Base-by-base conservation (phyloP, 2,797 vertebrate genomes). In the Molossus alvarezi region DNA sequence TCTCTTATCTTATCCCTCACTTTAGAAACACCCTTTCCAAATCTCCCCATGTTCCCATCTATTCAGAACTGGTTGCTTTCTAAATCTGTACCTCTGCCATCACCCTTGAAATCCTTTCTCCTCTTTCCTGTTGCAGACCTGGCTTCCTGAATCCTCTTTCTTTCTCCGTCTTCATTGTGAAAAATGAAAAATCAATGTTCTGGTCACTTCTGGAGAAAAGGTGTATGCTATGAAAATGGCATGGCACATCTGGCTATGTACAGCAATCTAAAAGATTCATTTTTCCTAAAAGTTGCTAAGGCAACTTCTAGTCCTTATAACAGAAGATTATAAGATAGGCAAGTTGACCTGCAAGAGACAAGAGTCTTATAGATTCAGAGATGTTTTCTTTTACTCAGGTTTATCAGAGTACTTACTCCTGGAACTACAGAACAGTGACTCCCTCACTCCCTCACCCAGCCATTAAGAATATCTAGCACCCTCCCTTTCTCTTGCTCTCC, bases 111-210 rank as follows among this genome's bases (percentile, higher is more conserved):
- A 25, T 20, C 20, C 45, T 37, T 79, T 79, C 55, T 21, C 11
- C 2, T 21, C 71, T 60, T 75, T 76, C 23, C 77, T 71, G 41
- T 86, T 18, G 51, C 41, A 69, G 2, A 37, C 6, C 12, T 65
- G 48, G 29, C 12, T 80, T 51, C 53, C 21, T 29, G 23, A 6
- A 37, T 29, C 57, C 77, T 37, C 33, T 82, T 27, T 73, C 9
- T 82, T 57, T 86, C 71, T 88, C 51, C 33, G 33, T 33, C 73
- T 62, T 80, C 60, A 25, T 29, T 83, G 55, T 25, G 15, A 9
- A 87, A 83, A 92, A 96, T 57, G 21, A 96, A 83, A 9, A 73
- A 29, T 86, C 64, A 7, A 14, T 51, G 51, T 62, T 64, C n/a
- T 33, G 48, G 45, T 79, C 29, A 18, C 33, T 93, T 60, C 41